A percentile compares a stretch with the other conserved stretches of the same genome.
These are phyloP conservation scores for Drosophila repleta DNA, from an alignment of 1,140 invertebrate species.

Conservation along the genomic window DNA sequence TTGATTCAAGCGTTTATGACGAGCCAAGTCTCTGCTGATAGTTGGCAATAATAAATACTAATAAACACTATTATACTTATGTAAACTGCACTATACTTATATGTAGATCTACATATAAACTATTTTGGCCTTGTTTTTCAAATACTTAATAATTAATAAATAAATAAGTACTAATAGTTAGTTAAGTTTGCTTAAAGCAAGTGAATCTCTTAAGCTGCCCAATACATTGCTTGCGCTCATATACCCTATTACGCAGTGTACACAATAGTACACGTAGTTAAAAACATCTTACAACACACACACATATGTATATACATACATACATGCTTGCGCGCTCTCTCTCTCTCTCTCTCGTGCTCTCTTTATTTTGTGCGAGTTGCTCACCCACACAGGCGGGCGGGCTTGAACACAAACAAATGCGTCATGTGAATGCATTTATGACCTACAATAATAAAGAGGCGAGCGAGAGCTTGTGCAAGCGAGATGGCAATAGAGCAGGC, in stretches of 20 bases:
- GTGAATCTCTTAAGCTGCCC: no score
- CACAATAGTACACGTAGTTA: slow-evolving; percentile 30
- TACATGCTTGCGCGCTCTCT: neutral
- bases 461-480: slow-evolving; percentile 27
- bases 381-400: slow-evolving; percentile 11
- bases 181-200: neutral
- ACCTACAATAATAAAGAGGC: slow-evolving; percentile 68
- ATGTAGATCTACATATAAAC: no score
- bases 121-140: no score
- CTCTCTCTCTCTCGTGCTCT: slow-evolving; percentile 15
- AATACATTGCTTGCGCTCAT: neutral
- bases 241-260: slow-evolving; percentile 8
- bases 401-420: slow-evolving; percentile 45
- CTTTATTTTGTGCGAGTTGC: neutral
- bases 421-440: slow-evolving; percentile 73
- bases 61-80: no score
- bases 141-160: no score
- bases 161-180: no score
- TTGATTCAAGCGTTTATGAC: no score
- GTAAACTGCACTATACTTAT: no score
- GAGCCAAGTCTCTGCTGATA: no score
- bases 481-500: slow-evolving; percentile 33
- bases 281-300: no score
- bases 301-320: slow-evolving; percentile 2
- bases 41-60: neutral